A percentile compares a stretch with the other conserved stretches of the same genome.
These are phyloP conservation scores for Gymnocephalus cernua DNA, from an alignment of 2,113 vertebrate species.

Conservation along the genomic window DNA sequence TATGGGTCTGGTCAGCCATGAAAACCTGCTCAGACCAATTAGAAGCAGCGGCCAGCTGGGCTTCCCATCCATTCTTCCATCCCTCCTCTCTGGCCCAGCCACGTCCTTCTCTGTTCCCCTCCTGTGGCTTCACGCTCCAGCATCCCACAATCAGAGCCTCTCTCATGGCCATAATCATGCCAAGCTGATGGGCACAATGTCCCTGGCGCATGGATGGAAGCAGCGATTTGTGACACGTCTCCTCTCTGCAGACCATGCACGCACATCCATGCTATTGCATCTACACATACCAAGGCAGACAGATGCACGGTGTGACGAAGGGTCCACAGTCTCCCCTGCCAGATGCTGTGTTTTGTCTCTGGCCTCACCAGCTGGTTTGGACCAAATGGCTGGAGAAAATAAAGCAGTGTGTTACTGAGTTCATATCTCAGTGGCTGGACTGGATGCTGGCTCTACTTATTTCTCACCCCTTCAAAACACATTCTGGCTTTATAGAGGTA, in stretches of 20 bases:
- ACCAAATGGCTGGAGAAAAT: slow-evolving; percentile 53
- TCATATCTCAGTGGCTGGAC: slow-evolving; percentile 44
- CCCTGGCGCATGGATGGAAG: slow-evolving; percentile 56
- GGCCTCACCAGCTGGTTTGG: slow-evolving; percentile 62
- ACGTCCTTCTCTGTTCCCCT: slow-evolving; percentile 56
- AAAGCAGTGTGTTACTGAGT: slow-evolving; percentile 46
- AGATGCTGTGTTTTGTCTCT: slow-evolving; percentile 67
- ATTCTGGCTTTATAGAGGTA: slow-evolving; percentile 23
- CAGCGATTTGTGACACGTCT: slow-evolving; percentile 62
- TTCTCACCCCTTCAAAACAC: slow-evolving; percentile 17
- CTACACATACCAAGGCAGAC: slow-evolving; percentile 43
- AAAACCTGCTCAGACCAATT: slow-evolving; percentile 83
- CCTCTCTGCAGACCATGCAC: slow-evolving; percentile 31
- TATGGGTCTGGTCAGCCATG: slow-evolving; percentile 82
- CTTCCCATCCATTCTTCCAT: slow-evolving; percentile 58
- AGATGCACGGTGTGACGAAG: slow-evolving; percentile 13
- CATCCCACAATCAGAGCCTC: slow-evolving; percentile 74
- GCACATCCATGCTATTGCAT: slow-evolving; percentile 33
- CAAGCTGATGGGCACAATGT: slow-evolving; percentile 71
- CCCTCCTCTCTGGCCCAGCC: slow-evolving; percentile 59
- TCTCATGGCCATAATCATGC: slow-evolving; percentile 73
- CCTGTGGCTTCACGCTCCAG: slow-evolving; percentile 65
- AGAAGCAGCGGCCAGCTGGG: slow-evolving; percentile 83
- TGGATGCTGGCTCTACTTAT: background rate
- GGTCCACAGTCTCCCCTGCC: slow-evolving; percentile 42